Evolutionary conservation across 2,888 invertebrate species (phyloP).

Genomic region (Mimachlamys varia): DNA sequence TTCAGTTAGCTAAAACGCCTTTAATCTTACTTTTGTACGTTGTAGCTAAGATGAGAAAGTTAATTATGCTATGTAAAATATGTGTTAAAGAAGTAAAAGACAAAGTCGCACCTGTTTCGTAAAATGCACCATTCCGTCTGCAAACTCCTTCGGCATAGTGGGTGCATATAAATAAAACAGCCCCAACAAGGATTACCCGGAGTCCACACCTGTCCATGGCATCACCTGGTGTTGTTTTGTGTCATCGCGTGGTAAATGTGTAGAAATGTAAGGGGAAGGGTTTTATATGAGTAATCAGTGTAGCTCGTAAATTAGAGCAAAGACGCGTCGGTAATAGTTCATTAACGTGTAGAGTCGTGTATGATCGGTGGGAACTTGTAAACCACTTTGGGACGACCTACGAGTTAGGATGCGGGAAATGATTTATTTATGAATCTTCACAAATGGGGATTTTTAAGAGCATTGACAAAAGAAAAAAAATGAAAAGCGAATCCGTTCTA

Average conservation of each 20-base stretch:
- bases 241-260: neutral
- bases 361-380: neutral
- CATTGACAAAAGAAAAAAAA: no score
- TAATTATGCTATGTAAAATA: no score
- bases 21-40: no score
- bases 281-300: conserved; percentile 8
- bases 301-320: neutral
- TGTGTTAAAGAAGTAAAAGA: no score
- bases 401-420: no score
- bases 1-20: no score
- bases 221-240: neutral
- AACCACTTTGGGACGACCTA: no score
- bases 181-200: neutral
- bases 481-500: no score
- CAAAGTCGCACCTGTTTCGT: neutral
- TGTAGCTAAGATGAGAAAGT: no score
- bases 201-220: neutral
- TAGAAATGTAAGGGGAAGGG: neutral
- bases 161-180: neutral
- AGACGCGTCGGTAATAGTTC: neutral
- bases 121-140: neutral
- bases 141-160: neutral
- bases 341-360: neutral
- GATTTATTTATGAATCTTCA: no score
- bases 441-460: no score